Percentiles rank a stretch among this genome's conserved stretches.
Conservation (phyloP, 1,140 invertebrate species). For the Drosophila orosa region DNA sequence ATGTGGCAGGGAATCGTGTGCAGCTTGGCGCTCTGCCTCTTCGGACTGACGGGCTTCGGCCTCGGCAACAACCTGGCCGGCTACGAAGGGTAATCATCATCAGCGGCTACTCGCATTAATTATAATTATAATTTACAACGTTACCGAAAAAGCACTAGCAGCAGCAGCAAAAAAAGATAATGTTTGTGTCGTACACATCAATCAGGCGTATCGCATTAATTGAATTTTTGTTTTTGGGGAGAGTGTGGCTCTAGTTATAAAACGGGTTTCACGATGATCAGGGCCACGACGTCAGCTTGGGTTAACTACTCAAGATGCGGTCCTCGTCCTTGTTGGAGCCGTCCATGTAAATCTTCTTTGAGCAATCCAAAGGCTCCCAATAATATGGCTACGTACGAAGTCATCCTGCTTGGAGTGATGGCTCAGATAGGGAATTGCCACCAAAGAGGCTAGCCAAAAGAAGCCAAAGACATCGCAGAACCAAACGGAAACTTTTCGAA, state of each 20-base stretch:
- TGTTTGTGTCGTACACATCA: slow-evolving; percentile 49
- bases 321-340: background rate
- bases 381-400: slow-evolving; percentile 16
- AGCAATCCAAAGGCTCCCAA: slow-evolving; percentile 22
- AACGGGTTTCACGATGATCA: slow-evolving; percentile 16
- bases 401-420: slow-evolving; percentile 27
- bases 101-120: slow-evolving; percentile 46
- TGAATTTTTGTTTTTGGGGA: slow-evolving; percentile 18
- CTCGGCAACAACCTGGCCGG: slow-evolving; percentile 69
- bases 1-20: slow-evolving; percentile 76
- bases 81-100: slow-evolving; percentile 76
- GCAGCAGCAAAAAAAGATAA: slow-evolving; percentile 15
- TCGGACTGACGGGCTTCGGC: slow-evolving; percentile 45
- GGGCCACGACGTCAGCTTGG: background rate
- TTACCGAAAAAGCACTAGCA: slow-evolving; percentile 11
- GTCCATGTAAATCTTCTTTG: background rate
- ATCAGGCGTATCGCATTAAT: slow-evolving; percentile 46
- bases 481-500: background rate
- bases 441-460: slow-evolving; percentile 13
- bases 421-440: slow-evolving; percentile 46
- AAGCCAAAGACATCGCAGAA: slow-evolving; percentile 5
- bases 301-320: background rate
- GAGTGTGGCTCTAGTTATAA: slow-evolving; percentile 5
- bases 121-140: slow-evolving; percentile 51
- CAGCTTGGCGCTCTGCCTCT: slow-evolving; percentile 60